Evolutionary conservation across 2,888 invertebrate genomes (phyloP), one percentile per base, ranked within the genome.

Genomic region (Uloborus plumipes): DNA sequence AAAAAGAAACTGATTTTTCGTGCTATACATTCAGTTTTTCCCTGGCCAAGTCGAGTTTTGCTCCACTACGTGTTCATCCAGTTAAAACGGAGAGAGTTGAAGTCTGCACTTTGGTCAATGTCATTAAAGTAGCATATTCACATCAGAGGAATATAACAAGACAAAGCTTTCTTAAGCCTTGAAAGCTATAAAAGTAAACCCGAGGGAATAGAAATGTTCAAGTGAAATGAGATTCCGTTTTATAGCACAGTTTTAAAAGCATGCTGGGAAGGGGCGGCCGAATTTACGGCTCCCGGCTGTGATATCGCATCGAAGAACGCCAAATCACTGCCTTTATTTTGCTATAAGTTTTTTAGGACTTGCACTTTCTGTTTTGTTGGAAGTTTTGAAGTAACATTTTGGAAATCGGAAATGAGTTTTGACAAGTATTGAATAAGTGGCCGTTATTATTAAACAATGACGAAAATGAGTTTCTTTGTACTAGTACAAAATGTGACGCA

Each of bases 121-220:
- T 72, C 72, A 72, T 72, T 72, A 72, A 72, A 72, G 64, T 26
- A 62, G 72, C 61, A 62, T 72, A 72, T 50, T 61, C 62, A 64
- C 72, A 31, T 72, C 72, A 72, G 64, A 72, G 18, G 59, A 16
- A 61, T 51, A 72, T 64, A 62, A 62, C 51, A 50, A 64, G 62
- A 26, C 59, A 58, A 58, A 55, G 70, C 53, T 49, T n/a, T 70
- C 59, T 62, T 62, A 62, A 53, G 59, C 61, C 50, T 18, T 53
- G 49, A 7, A 49, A 50, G 72, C 72, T 50, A 72, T 72, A 72
- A 72, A 72, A 51, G 31, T 62, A 53, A 53, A 39, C 53, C 62
- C 26, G 51, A 61, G 64, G 62, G 62, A 72, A 26, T 61, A 72
- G 62, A 64, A 64, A 64, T 47, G 62, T 31, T 64, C 62, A n/a